Evolutionary conservation across 1,140 invertebrate species (phyloP), one percentile per base, ranked within the genome.

Genomic region (Tetramorium simillimum): DNA sequence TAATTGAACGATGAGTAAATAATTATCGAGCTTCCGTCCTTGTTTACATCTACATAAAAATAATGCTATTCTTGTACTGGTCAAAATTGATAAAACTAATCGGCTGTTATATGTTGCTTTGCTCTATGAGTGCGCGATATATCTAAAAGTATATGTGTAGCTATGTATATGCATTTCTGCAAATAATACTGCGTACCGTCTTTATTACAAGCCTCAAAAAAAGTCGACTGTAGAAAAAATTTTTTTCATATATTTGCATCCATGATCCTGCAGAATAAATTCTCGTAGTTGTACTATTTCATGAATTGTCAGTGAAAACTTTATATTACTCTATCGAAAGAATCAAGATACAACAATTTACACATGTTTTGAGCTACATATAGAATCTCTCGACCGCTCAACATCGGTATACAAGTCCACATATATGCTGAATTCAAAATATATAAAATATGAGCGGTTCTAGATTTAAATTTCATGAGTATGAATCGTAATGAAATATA

Each of bases 131-230:
- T 85, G 51, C 69, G 16, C 37, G n/a, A 53, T 51, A 72, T 12
- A 51, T 70, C 76, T 86, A 78, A 60, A 81, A 86, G 16, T 90
- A 86, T 76, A 62, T 21, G 21, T 87, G 53, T 21, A 33, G 65
- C 58, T 89, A 85, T 40, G 69, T 69, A 49, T 51, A 69, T 89
- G 85, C 86, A 80, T 81, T 92, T 67, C 62, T 93, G 89, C 85
- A 90, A 91, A 92, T 94, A 94, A 94, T 94, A 94, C 93, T 94
- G 93, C 86, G 69, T 88, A 91, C 63, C 63, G 88, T 89, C 75
- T 92, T 82, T 92, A 89, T 86, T 90, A 84, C 69, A 90, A 91
- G 86, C 87, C 70, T 89, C 65, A 62, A 69, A 75, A 33, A 40
- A 69, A 86, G 46, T 85, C 37, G 70, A 87, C 73, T 81, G 33